Evolutionary conservation across 1,140 invertebrate genomes (phyloP).

Genomic region (Micrasema longulum): DNA sequence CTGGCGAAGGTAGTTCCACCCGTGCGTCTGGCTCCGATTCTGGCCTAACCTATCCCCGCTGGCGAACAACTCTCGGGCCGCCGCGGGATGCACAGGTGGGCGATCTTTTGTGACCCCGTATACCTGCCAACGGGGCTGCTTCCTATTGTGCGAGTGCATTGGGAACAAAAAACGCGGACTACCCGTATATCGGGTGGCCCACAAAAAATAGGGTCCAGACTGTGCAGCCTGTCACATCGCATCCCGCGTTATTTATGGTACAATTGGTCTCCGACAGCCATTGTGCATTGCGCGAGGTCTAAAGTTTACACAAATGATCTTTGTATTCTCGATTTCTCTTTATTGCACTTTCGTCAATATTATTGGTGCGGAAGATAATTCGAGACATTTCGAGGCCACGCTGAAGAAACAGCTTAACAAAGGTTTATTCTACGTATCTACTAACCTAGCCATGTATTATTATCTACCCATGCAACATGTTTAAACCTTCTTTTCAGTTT

Average conservation of each 20-base stretch:
- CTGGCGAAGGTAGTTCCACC: slow-evolving; percentile 3
- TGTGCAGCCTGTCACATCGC: slow-evolving; percentile 21
- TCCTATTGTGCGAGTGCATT: slow-evolving; percentile 24
- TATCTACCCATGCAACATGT: too few species aligned
- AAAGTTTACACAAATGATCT: slow-evolving; percentile 13
- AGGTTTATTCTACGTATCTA: too few species aligned
- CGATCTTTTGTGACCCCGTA: slow-evolving; percentile 39
- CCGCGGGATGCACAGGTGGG: slow-evolving; percentile 27
- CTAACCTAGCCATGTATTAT: too few species aligned
- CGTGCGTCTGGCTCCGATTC: background rate
- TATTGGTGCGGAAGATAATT: slow-evolving; percentile 4
- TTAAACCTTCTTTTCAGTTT: too few species aligned
- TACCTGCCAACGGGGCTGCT: slow-evolving; percentile 19
- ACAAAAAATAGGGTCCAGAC: slow-evolving; percentile 31
- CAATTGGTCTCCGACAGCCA: slow-evolving; percentile 11
- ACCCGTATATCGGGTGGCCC: slow-evolving; percentile 26
- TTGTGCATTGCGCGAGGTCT: slow-evolving; percentile 19
- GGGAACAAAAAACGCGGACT: slow-evolving; percentile 36
- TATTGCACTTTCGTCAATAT: slow-evolving; percentile 24
- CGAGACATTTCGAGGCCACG: background rate
- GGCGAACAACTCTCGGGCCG: background rate
- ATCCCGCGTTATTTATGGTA: slow-evolving; percentile 36
- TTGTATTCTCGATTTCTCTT: slow-evolving; percentile 14
- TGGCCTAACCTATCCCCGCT: too few species aligned
- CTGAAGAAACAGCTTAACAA: too few species aligned